Base-by-base conservation (phyloP, 2,113 vertebrate genomes). In the Butorides virescens region DNA sequence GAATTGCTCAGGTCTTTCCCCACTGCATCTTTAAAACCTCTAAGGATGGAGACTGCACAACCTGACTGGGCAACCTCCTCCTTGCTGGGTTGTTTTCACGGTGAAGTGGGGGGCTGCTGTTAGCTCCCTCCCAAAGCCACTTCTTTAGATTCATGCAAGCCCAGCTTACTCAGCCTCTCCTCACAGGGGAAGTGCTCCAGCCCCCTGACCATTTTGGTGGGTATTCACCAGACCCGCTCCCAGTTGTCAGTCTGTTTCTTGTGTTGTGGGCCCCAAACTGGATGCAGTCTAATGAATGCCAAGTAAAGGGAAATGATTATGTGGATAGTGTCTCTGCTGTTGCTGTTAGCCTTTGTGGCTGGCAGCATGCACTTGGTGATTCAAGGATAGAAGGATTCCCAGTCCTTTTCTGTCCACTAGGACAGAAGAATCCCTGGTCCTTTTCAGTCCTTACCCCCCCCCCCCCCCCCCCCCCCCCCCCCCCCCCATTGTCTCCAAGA, bases 361-460 rank as follows among this genome's bases (percentile, higher is more conserved):
- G 56, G 6, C 44, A 67, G 75, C 0, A 0, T 34, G 29, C 32
- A 10, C 9, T n/a, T n/a, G 49, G 19, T 2, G 11, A 52, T 42
- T 12, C 36, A 65, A 56, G 39, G 26, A 73, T 27, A 59, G 73
- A 90, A 71, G 30, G 23, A 34, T 47, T 6, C 3, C 26, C 46
- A 50, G 27, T 67, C 47, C 10, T 75, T n/a, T 65, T 12, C n/a
- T 68, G 44, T 20, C 39, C 18, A 23, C 22, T 23, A 56, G 39
- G 26, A 68, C 29, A 55, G 73, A 90, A 71, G 30, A 21, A 36
- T 47, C 7, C 3, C 22, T 53, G 55, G 29, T 67, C 47, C 10
- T 75, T 74, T 46, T 42, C 15, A 55, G 39, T 61, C 20, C 25
- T 22, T 7, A 4, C 4, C 2, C 5, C 10, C 46, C 46, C 46